Base-by-base conservation (phyloP, 2,113 vertebrate species). In the Psilopogon haemacephalus region DNA sequence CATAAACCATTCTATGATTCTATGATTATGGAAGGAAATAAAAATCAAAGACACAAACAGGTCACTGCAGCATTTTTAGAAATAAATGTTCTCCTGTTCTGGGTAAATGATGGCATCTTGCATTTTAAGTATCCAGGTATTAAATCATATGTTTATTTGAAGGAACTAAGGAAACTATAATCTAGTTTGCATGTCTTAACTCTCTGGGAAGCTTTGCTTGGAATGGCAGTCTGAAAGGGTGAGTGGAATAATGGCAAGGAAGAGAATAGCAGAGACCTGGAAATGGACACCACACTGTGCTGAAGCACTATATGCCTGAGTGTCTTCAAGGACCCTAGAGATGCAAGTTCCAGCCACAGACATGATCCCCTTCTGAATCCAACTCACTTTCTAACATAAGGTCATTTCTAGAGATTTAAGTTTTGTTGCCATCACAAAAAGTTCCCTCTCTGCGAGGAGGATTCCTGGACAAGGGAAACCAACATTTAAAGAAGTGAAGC, bases 241-340 rank as follows among this genome's bases (percentile, higher is more conserved):
- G 48, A 71, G 40, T 2, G 54, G 9, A 13, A 12, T 67, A 13
- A 42, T 3, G 15, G 38, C 15, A 81, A 71, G 19, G 30, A 11
- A 81, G 52, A 55, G 76, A 42, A 71, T 4, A 71, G 13, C 1
- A 3, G 55, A 44, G 26, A 62, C 11, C 6, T 58, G 50, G 17
- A 48, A 64, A 60, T 0, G 0, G 33, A 30, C 14, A 50, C 2
- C 6, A 37, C 4, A 24, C 15, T 37, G 9, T n/a, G 38, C 23
- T 30, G 37, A 23, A 71, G 6, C 33, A 21, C 11, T 44, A 26
- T 35, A 2, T 28, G 15, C 7, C 17, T 58, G 17, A 2, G 3
- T 37, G 32, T 26, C 58, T 79, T 6, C 44, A 33, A 54, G 19
- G 26, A 60, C 8, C 16, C 7, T 28, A 16, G 26, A 40, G 19